phyloP scores from a whole-genome alignment of 2,113 vertebrate species.

The Theristicus caerulescens region DNA sequence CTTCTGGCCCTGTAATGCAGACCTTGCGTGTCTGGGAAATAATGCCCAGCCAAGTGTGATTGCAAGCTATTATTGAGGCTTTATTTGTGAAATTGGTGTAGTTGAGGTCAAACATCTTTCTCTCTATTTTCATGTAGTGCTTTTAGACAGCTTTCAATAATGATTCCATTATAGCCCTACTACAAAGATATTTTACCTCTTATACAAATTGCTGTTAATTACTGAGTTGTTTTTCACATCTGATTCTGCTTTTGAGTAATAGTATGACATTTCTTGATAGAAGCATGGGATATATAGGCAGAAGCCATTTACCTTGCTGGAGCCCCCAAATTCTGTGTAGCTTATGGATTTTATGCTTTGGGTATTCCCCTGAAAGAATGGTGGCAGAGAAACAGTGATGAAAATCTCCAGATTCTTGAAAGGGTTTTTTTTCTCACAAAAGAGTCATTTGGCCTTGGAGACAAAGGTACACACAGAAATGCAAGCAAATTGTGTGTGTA shows the following conservation, averaged over 20 bases:
- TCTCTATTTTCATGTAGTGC: slow-evolving; percentile 4
- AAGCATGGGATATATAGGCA: not conserved
- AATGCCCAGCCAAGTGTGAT: slow-evolving; percentile 73
- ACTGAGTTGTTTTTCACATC: slow-evolving; percentile 31
- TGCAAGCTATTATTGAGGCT: slow-evolving; percentile 71
- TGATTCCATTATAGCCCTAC: slow-evolving; percentile 2
- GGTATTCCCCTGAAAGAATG: not conserved
- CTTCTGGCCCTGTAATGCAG: slow-evolving; percentile 63
- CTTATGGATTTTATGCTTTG: not conserved
- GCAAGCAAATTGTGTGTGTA: not conserved
- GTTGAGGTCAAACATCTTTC: slow-evolving; percentile 66
- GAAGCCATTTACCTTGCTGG: not conserved
- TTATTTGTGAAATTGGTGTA: slow-evolving; percentile 68
- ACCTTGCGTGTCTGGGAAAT: slow-evolving; percentile 68
- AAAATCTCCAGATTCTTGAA: not conserved
- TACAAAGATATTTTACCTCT: slow-evolving; percentile 35
- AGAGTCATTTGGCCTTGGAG: not conserved
- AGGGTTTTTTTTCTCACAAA: not conserved
- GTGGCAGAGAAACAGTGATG: not conserved
- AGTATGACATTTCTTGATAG: not conserved
- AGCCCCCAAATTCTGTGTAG: not conserved
- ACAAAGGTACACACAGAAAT: not conserved
- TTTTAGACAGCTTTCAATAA: slow-evolving; percentile 52
- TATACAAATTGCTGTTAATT: slow-evolving; percentile 67
- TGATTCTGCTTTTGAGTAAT: slow-evolving; percentile 30